Evolutionary conservation across 1,140 invertebrate species (phyloP).

Genomic region (Aphaenogaster ashmeadi): DNA sequence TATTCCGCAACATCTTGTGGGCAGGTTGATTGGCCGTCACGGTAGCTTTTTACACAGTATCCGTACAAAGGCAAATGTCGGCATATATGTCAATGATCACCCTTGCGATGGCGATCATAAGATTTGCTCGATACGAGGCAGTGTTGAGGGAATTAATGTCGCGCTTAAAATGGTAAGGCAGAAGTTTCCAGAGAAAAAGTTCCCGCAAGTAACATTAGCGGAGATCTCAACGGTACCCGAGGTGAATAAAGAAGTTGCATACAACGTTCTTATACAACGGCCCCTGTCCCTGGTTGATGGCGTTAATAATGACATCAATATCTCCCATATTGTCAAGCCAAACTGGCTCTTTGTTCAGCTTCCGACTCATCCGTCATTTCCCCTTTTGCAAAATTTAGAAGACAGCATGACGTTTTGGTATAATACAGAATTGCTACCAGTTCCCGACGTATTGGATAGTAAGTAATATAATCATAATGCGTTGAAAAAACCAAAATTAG

Average conservation of each 20-base stretch:
- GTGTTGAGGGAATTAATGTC: conserved; percentile 91
- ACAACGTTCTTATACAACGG: conserved; percentile 40
- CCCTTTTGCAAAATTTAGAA: conserved; percentile 92
- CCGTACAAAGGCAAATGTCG: conserved; percentile 92
- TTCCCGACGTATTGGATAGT: conserved; percentile 90
- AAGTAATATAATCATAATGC: conserved; percentile 76
- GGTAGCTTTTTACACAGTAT: conserved; percentile 94
- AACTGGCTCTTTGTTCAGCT: conserved; percentile 97
- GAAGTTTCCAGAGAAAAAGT: conserved; percentile 93
- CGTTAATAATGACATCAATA: conserved; percentile 96
- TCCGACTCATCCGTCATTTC: conserved; percentile 96
- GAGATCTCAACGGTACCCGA: conserved; percentile 89
- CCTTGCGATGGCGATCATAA: conserved; percentile 91
- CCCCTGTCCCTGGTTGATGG: conserved; percentile 95
- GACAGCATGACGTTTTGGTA: conserved; percentile 91
- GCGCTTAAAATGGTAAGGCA: conserved; percentile 94
- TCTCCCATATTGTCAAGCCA: conserved; percentile 94
- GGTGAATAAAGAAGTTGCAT: conserved; percentile 70
- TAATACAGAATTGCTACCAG: conserved; percentile 89
- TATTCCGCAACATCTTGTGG: conserved; percentile 93
- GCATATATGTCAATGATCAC: conserved; percentile 93
- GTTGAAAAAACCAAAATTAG: background rate
- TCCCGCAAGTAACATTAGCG: conserved; percentile 93
- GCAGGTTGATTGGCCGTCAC: conserved; percentile 94
- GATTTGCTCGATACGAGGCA: conserved; percentile 95